A percentile compares a stretch with the other conserved stretches of the same genome.
Evolutionary conservation across 2,888 invertebrate genomes (phyloP).

Genomic region (Diabrotica balteata): DNA sequence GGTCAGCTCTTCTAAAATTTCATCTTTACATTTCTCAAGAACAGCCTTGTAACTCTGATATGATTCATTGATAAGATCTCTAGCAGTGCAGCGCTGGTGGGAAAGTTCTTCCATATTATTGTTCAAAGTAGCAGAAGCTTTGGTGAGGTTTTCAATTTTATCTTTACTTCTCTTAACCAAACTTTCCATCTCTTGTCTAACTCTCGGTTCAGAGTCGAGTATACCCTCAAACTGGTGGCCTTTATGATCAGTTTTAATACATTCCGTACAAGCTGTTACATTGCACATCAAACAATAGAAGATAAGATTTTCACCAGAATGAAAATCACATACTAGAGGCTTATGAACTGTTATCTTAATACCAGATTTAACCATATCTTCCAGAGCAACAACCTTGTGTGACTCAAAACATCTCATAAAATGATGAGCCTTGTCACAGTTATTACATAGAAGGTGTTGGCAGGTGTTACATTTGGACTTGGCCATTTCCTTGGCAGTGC

Average conservation of each 20-base stretch:
- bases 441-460: constrained; percentile 90
- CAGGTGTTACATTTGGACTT: constrained; percentile 95
- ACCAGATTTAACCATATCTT: constrained; percentile 79
- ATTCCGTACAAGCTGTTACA: constrained; percentile 87
- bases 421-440: constrained; percentile 94
- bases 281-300: constrained; percentile 89
- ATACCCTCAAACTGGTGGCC: constrained; percentile 86
- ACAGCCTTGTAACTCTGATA: constrained; percentile 82
- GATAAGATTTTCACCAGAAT: constrained; percentile 83
- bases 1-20: constrained; percentile 75
- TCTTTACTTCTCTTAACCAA: constrained; percentile 78
- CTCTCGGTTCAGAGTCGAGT: constrained; percentile 75
- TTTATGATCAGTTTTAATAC: constrained; percentile 83
- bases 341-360: constrained; percentile 87
- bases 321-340: constrained; percentile 84
- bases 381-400: constrained; percentile 88
- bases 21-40: constrained; percentile 81
- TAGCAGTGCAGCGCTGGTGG: constrained; percentile 85
- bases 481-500: constrained; percentile 93
- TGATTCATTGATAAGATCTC: constrained; percentile 81
- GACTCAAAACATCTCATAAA: constrained; percentile 97
- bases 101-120: constrained; percentile 86
- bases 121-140: constrained; percentile 76
- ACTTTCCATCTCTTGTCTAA: constrained; percentile 78
- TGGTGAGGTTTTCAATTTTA: constrained; percentile 78